phyloP scores from a whole-genome alignment of 2,888 invertebrate species.

The Polyommatus iphigenia region DNA sequence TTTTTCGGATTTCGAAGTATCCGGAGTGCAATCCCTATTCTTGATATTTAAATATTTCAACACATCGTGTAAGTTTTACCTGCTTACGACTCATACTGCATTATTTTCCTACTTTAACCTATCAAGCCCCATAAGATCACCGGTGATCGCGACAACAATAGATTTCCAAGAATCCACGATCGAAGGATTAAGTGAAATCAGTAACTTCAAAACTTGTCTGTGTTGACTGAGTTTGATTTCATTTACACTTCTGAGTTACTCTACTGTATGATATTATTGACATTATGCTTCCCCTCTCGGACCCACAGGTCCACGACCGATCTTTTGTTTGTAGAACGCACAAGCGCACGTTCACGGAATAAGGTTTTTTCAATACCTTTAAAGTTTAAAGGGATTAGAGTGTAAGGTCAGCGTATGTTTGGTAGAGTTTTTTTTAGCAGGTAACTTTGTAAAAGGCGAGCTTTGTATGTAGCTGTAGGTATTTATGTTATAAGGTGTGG shows the following conservation, averaged over 20 bases:
- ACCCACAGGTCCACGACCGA: slow-evolving; percentile 53
- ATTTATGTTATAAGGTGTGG: neutral
- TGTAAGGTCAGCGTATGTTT: neutral
- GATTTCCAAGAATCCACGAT: too few species aligned
- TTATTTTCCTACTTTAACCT: too few species aligned
- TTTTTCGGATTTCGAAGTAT: too few species aligned
- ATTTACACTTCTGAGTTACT: neutral
- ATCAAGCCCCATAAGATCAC: too few species aligned
- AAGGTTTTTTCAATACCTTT: slow-evolving; percentile 45
- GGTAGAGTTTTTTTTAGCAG: neutral
- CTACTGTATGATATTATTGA: neutral
- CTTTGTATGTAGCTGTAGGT: neutral
- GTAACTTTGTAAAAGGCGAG: neutral
- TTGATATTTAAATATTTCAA: too few species aligned
- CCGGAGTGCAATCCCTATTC: too few species aligned
- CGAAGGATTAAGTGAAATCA: too few species aligned
- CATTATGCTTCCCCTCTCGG: slow-evolving; percentile 17
- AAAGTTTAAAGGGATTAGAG: slow-evolving; percentile 2
- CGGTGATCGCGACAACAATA: too few species aligned
- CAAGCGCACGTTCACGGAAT: slow-evolving; percentile 62
- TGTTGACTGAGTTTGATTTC: neutral
- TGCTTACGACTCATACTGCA: too few species aligned
- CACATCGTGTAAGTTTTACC: too few species aligned
- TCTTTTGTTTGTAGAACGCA: slow-evolving; percentile 73
- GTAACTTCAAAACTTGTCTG: too few species aligned